Percentiles rank a stretch among this genome's conserved stretches.
These are phyloP conservation scores for Elgaria multicarinata DNA, from an alignment of 2,113 vertebrate genomes.

Conservation along the genomic window DNA sequence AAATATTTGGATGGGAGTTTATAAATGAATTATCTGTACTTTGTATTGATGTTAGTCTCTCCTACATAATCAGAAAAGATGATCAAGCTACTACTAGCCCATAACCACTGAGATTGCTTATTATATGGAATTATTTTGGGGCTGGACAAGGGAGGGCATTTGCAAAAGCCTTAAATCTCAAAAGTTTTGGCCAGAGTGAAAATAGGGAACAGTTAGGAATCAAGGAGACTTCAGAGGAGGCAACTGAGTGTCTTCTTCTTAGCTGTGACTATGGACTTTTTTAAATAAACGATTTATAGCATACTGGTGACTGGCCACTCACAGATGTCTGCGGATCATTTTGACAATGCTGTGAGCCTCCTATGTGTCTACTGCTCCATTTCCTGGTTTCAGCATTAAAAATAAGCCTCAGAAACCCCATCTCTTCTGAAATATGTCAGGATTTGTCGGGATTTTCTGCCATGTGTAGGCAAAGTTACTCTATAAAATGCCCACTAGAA, in stretches of 20 bases:
- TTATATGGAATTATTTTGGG: not conserved
- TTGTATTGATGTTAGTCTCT: slow-evolving; percentile 12
- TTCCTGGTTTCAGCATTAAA: too few relatives aligned
- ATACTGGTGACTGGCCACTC: too few relatives aligned
- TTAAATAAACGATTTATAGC: too few relatives aligned
- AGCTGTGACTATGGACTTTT: too few relatives aligned
- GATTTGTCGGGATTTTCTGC: too few relatives aligned
- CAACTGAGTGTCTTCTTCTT: not conserved
- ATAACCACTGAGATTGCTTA: not conserved
- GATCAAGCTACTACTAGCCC: slow-evolving; percentile 8
- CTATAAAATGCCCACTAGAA: too few relatives aligned
- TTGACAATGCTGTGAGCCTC: too few relatives aligned
- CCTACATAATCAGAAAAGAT: not conserved
- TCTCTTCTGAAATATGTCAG: too few relatives aligned
- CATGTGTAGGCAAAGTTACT: too few relatives aligned
- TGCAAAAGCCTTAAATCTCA: not conserved
- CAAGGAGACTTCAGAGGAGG: not conserved
- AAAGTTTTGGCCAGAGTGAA: not conserved
- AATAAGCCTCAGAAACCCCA: too few relatives aligned
- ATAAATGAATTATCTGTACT: slow-evolving; percentile 3
- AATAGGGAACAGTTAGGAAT: not conserved
- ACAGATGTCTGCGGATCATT: too few relatives aligned
- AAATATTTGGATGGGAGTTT: slow-evolving; percentile 3
- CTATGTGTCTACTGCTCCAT: too few relatives aligned
- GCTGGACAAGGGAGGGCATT: not conserved